Conservation (phyloP, 2,113 vertebrate genomes). For the Mesoclemmys tuberculata region DNA sequence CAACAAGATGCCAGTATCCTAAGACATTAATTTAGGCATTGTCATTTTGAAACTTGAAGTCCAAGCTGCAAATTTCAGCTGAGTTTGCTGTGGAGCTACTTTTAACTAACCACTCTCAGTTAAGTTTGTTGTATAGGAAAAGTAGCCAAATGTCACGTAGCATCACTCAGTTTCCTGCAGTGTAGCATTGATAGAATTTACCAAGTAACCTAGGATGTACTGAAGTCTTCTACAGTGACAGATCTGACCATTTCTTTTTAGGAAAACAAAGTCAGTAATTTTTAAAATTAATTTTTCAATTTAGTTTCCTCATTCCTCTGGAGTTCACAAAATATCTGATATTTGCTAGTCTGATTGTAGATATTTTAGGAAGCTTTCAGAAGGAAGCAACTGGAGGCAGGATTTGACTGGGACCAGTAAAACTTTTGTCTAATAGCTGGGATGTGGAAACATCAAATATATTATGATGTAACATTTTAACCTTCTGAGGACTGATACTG, state of each 20-base stretch:
- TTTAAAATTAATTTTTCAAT: background rate
- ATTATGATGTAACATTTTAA: background rate
- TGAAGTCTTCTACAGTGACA: background rate
- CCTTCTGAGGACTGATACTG: background rate
- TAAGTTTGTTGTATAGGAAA: accelerated
- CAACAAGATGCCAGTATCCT: background rate
- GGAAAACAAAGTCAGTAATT: background rate
- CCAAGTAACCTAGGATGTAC: background rate
- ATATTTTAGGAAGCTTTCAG: background rate
- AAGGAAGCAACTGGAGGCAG: background rate
- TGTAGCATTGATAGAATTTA: background rate
- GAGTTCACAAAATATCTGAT: background rate
- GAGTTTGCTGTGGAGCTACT: background rate
- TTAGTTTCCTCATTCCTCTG: background rate
- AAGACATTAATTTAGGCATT: background rate
- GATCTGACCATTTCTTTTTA: background rate
- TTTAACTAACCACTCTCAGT: background rate
- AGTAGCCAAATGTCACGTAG: background rate
- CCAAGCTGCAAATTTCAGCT: background rate
- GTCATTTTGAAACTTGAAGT: accelerated
- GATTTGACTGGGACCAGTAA: background rate
- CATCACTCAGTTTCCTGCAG: background rate
- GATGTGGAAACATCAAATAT: background rate
- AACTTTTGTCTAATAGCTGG: background rate
- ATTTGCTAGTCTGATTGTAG: background rate